Evolutionary conservation across 1,140 invertebrate genomes (phyloP).

Genomic region (Antheraea mylitta): DNA sequence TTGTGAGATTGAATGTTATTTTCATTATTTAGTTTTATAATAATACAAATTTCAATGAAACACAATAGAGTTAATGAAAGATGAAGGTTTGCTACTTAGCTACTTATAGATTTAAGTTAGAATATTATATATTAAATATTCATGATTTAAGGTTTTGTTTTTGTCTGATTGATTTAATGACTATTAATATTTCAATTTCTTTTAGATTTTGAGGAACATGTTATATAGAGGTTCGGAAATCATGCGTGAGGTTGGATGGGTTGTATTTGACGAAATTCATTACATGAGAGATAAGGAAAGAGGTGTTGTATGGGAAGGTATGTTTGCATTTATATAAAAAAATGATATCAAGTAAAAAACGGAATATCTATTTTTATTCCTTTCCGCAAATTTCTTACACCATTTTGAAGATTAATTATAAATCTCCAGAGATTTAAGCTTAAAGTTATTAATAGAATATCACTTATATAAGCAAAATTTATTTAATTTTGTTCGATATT

Average conservation of each 20-base stretch:
- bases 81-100: too few relatives aligned
- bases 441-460: too few relatives aligned
- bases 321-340: background rate
- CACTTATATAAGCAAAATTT: too few relatives aligned
- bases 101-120: too few relatives aligned
- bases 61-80: too few relatives aligned
- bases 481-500: too few relatives aligned
- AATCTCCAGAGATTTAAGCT: too few relatives aligned
- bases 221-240: constrained; percentile 98
- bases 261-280: constrained; percentile 99
- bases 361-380: too few relatives aligned
- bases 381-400: background rate
- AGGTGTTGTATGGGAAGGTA: constrained; percentile 97
- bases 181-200: constrained; percentile 10
- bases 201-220: constrained; percentile 97
- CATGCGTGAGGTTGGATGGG: constrained; percentile 99
- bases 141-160: background rate
- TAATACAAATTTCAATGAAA: too few relatives aligned
- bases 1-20: too few relatives aligned
- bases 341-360: background rate
- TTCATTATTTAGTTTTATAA: too few relatives aligned
- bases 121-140: too few relatives aligned
- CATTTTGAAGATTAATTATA: background rate
- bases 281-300: constrained; percentile 99
- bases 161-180: constrained; percentile 1